phyloP scores from a whole-genome alignment of 2,888 invertebrate species.

The Cordilura impudica region DNA sequence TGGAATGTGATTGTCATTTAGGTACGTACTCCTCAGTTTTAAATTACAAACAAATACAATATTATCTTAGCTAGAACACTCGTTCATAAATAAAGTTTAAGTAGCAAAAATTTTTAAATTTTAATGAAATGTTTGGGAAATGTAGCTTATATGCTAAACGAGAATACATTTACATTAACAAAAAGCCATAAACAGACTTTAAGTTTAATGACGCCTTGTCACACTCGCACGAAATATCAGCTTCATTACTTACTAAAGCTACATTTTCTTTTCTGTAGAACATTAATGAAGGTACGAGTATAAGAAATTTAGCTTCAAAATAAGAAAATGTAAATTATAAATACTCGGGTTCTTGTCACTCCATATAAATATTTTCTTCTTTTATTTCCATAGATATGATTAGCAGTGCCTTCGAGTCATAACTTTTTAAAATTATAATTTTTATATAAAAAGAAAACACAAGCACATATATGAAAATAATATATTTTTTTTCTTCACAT shows the following conservation, averaged over 20 bases:
- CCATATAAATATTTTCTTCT: background rate
- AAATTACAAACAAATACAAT: constrained; percentile 42
- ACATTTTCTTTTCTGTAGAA: background rate
- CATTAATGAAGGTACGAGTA: background rate
- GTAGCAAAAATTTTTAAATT: constrained; percentile 8
- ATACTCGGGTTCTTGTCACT: constrained; percentile 40
- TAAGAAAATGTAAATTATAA: constrained; percentile 31
- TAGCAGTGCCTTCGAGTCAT: constrained; percentile 12
- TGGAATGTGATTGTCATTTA: no score
- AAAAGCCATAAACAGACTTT: background rate
- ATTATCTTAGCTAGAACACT: constrained; percentile 47
- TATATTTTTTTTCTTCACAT: background rate
- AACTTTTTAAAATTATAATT: constrained; percentile 33
- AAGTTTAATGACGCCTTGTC: background rate
- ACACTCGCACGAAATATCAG: background rate
- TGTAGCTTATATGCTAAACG: background rate
- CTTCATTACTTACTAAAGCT: background rate
- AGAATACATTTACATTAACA: no score
- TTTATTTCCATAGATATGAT: constrained; percentile 26
- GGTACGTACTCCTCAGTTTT: constrained; percentile 6
- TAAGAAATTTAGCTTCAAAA: background rate
- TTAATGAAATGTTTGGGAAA: background rate
- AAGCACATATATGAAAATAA: background rate
- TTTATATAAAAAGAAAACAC: background rate
- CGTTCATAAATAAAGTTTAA: constrained; percentile 49